Percentiles rank a stretch among this genome's conserved stretches.
Conservation (phyloP, 2,113 vertebrate genomes). For the Danio rerio region DNA sequence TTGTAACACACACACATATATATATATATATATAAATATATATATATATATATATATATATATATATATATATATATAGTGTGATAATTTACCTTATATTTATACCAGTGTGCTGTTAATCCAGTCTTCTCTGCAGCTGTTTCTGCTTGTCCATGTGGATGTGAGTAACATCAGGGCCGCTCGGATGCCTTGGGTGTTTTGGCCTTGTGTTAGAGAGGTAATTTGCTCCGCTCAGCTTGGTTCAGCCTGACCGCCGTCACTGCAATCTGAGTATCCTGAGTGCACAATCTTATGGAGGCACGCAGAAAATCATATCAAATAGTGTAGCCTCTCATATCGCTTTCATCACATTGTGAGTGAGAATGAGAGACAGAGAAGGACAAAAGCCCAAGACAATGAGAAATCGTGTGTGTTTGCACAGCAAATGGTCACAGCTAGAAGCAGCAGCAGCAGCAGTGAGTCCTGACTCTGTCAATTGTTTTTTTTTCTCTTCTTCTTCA, state of each 20-base stretch:
- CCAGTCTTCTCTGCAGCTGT: neutral
- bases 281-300: slow-evolving; percentile 34
- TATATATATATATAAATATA: no score
- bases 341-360: slow-evolving; percentile 52
- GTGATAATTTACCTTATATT: no score
- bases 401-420: slow-evolving; percentile 21
- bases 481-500: slow-evolving; percentile 16
- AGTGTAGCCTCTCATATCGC: slow-evolving; percentile 41
- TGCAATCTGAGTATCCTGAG: slow-evolving; percentile 59
- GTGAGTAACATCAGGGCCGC: no score
- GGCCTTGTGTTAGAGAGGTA: slow-evolving; percentile 59
- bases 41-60: no score
- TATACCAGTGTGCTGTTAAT: neutral
- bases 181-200: slow-evolving; percentile 55
- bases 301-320: slow-evolving; percentile 54
- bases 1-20: no score
- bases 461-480: slow-evolving; percentile 63
- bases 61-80: no score
- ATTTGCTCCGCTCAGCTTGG: slow-evolving; percentile 65
- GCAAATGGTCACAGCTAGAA: slow-evolving; percentile 43
- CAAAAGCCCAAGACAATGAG: slow-evolving; percentile 17
- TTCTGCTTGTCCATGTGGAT: no score
- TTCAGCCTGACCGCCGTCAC: slow-evolving; percentile 59
- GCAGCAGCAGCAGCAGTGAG: slow-evolving; percentile 50
- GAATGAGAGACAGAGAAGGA: slow-evolving; percentile 20